Conservation (phyloP, 2,888 invertebrate species). For the Dryobotodes eremita region DNA sequence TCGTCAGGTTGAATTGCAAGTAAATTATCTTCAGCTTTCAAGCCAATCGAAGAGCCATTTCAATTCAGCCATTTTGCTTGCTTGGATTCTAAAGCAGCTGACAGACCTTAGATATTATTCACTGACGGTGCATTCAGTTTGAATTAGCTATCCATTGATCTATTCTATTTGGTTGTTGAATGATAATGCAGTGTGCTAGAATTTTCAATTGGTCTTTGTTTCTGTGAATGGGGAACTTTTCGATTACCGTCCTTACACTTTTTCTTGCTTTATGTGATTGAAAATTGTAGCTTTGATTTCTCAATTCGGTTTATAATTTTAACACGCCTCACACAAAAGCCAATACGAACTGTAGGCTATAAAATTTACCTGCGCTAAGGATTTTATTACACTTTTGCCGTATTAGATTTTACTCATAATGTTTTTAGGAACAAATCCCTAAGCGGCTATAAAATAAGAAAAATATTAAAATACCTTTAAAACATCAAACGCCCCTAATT, state of each 20-base stretch:
- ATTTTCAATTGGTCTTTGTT: slow-evolving; percentile 16
- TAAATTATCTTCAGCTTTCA: slow-evolving; percentile 50
- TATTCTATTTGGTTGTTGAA: slow-evolving; percentile 39
- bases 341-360: slow-evolving; percentile 21
- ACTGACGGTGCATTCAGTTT: slow-evolving; percentile 49
- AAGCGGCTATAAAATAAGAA: slow-evolving; percentile 14
- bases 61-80: slow-evolving; percentile 56
- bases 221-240: neutral
- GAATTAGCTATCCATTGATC: slow-evolving; percentile 44
- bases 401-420: slow-evolving; percentile 28
- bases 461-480: slow-evolving; percentile 35
- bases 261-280: neutral
- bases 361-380: slow-evolving; percentile 27
- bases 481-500: slow-evolving; percentile 40
- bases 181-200: slow-evolving; percentile 5
- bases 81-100: slow-evolving; percentile 50
- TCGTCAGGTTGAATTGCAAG: slow-evolving; percentile 47
- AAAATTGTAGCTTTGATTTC: neutral
- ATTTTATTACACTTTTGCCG: slow-evolving; percentile 21
- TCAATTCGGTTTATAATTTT: slow-evolving; percentile 9
- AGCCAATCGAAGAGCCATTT: slow-evolving; percentile 57
- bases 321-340: slow-evolving; percentile 19
- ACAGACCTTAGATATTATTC: slow-evolving; percentile 55
- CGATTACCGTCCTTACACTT: too few relatives aligned
- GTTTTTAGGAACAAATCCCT: slow-evolving; percentile 26